Evolutionary conservation across 30 jellyfish, hydroid and myxozoan species (phyloP).

Genomic region (Phacellophora camtschatica): DNA sequence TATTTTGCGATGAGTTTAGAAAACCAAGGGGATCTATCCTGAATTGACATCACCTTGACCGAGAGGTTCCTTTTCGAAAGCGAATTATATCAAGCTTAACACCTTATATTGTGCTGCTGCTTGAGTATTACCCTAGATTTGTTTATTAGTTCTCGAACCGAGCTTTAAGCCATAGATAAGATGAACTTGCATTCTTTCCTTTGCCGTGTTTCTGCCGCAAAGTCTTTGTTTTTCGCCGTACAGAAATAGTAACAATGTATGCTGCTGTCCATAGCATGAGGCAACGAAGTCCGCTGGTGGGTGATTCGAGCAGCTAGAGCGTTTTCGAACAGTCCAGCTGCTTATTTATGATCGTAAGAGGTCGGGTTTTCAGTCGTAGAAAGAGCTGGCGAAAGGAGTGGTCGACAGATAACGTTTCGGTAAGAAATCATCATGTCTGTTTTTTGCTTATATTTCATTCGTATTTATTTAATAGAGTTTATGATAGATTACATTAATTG

Average conservation of each 20-base stretch:
- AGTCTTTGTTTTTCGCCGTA: neutral
- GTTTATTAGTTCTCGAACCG: slow-evolving; percentile 24
- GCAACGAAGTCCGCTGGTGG: neutral
- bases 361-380: too few relatives aligned
- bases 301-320: neutral
- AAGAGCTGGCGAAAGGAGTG: too few relatives aligned
- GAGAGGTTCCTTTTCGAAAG: neutral
- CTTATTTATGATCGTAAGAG: too few relatives aligned
- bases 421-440: too few relatives aligned
- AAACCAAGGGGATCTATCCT: neutral
- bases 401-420: too few relatives aligned
- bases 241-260: neutral
- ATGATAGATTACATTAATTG: too few relatives aligned
- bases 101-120: slow-evolving; percentile 10
- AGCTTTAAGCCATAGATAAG: slow-evolving; percentile 32
- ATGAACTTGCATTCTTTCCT: slow-evolving; percentile 25
- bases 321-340: neutral
- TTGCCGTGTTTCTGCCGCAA: slow-evolving; percentile 27
- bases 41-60: slow-evolving; percentile 1
- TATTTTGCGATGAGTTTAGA: neutral
- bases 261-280: neutral
- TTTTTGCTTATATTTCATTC: too few relatives aligned
- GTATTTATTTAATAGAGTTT: too few relatives aligned
- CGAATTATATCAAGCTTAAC: slow-evolving; percentile 9
- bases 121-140: slow-evolving; percentile 31